phyloP scores from a whole-genome alignment of 2,888 invertebrate species.

The Perizoma affinitatum region DNA sequence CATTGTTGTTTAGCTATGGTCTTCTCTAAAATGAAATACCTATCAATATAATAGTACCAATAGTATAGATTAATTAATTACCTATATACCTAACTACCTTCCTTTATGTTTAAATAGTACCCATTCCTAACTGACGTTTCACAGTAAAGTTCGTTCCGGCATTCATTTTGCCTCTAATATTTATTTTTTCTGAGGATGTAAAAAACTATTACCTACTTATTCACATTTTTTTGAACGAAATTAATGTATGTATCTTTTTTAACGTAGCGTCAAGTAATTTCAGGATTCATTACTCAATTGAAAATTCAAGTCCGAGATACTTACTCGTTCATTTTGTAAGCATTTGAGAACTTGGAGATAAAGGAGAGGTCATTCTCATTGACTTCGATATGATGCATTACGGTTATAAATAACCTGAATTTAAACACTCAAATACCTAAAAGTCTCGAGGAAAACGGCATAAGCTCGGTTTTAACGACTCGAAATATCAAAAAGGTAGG shows the following conservation, averaged over 20 bases:
- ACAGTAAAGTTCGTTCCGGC: no score
- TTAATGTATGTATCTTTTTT: conserved; percentile 32
- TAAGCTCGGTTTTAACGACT: conserved; percentile 21
- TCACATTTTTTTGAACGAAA: conserved; percentile 5
- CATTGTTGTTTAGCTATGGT: no score
- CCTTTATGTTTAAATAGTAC: no score
- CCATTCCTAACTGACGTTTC: no score
- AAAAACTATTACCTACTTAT: neutral
- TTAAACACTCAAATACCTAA: conserved; percentile 8
- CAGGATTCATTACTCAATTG: conserved; percentile 32
- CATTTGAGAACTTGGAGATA: conserved; percentile 17
- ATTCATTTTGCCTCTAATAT: neutral
- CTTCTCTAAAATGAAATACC: no score
- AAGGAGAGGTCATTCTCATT: conserved; percentile 32
- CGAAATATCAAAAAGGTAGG: conserved; percentile 21
- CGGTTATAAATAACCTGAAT: conserved; percentile 21
- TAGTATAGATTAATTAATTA: no score
- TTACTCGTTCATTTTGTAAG: conserved; percentile 13
- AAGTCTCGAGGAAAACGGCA: conserved; percentile 16
- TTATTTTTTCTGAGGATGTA: neutral
- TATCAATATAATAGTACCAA: no score
- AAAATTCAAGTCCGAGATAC: conserved; percentile 35
- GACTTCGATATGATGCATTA: conserved; percentile 22
- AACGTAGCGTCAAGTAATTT: conserved; percentile 33
- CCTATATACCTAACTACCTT: no score